Base-by-base conservation (phyloP, 2,797 vertebrate species). In the Darevskia nairensis region DNA sequence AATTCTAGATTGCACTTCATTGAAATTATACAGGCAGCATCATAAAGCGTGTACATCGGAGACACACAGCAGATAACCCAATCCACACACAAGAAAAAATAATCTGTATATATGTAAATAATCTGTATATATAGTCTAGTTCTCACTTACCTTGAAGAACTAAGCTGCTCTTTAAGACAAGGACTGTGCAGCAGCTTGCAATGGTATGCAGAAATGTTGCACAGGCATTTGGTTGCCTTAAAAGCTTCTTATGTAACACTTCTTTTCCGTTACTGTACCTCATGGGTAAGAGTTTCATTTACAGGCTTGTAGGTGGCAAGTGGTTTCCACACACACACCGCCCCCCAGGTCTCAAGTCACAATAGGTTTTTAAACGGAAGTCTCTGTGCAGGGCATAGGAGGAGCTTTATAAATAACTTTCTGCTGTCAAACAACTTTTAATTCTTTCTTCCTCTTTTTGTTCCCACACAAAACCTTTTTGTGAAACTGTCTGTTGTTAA, bases 71-170 rank as follows among this genome's bases (percentile, higher is more conserved):
- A 74, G 66, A 90, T 44, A 91, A 71, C 35, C 2, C 68, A 25
- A 66, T 84, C 46, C 19, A 46, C 39, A 88, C 85, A 35, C 44
- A 91, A 91, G 27, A 80, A 25, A 55, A 35, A 92, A 85, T 1
- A 29, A 15, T 86, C 44, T 78, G 75, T 0, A 0, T 0, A 1
- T 0, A 1, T 9, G 46, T n/a, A 35, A 92, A 85, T 1, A 29
- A 15, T 86, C 44, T 78, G 75, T 0, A 0, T 0, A 3, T 41
- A 68, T 74, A 76, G 86, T 84, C 77, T 82, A 90, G 10, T 90
- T 90, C 95, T 96, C 96, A 96, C 97, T 96, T 97, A 97, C 97
- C 96, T 97, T 89, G 84, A 85, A 91, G 88, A 93, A 81, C 39
- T 21, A 86, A 82, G 85, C 55, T 66, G 80, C 21, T 92, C 55